Evolutionary conservation across 2,888 invertebrate species (phyloP).

Genomic region (Pollenia griseotomentosa): DNA sequence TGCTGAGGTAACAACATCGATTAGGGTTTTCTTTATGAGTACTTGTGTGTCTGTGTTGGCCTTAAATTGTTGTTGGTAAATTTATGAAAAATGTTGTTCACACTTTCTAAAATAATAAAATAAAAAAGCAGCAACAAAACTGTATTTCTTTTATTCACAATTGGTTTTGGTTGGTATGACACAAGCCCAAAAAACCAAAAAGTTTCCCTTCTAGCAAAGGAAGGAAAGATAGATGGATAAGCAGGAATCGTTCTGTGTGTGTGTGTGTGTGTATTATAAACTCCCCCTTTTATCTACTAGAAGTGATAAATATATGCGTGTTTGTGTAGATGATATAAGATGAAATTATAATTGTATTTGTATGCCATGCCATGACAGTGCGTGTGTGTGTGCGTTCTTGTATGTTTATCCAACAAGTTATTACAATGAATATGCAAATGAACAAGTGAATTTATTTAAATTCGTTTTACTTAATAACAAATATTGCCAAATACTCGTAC

Average conservation of each 20-base stretch:
- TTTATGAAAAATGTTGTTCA: slow-evolving; percentile 83
- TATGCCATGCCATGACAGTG: slow-evolving; percentile 23
- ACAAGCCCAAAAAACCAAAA: slow-evolving; percentile 11
- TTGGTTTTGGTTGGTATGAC: slow-evolving; percentile 65
- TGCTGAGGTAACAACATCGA: slow-evolving; percentile 80
- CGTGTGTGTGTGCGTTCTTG: slow-evolving; percentile 19
- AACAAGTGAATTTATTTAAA: slow-evolving; percentile 68
- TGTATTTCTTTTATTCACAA: slow-evolving; percentile 66
- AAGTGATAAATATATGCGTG: not conserved
- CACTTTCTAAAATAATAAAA: slow-evolving; percentile 77
- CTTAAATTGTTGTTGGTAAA: slow-evolving; percentile 78
- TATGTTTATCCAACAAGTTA: slow-evolving; percentile 63
- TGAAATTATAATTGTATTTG: slow-evolving; percentile 64
- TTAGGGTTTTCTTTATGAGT: slow-evolving; percentile 72
- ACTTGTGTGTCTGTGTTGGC: slow-evolving; percentile 70
- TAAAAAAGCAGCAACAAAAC: slow-evolving; percentile 39
- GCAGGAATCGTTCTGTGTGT: not conserved
- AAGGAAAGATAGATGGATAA: not conserved
- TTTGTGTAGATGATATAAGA: slow-evolving; percentile 21
- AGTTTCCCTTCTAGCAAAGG: not conserved
- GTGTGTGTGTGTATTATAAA: not conserved
- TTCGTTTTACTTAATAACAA: slow-evolving; percentile 56
- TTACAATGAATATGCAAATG: slow-evolving; percentile 68
- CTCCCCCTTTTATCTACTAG: not conserved
- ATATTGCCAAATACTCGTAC: slow-evolving; percentile 37